Evolutionary conservation across 2,113 vertebrate genomes (phyloP), one percentile per base, ranked within the genome.

Genomic region (Asarcornis scutulata): DNA sequence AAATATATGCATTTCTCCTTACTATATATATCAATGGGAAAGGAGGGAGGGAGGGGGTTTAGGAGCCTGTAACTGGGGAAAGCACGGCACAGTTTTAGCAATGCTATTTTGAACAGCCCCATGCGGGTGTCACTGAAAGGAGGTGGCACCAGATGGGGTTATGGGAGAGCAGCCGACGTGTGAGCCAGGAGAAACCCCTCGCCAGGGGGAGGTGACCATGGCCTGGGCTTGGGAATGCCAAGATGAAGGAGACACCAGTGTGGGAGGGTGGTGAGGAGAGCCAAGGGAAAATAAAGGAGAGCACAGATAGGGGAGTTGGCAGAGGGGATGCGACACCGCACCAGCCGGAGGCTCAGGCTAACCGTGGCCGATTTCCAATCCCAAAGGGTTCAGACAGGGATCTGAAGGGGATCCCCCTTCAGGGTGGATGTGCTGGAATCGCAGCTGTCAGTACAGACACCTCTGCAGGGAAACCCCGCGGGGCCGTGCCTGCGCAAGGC

Each of bases 401-500:
- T 2, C 25, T 44, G 26, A 3, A 42, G 17, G 0, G 59, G 66
- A 12, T 21, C 46, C 46, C 46, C 46, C 20, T 48, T 48, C 46
- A 21, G 46, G 20, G 46, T 48, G 46, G 46, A 48, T 48, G 46
- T 48, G 20, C 11, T 36, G 18, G 26, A 11, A 7, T 17, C 50
- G 21, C 17, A 32, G 42, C 29, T 31, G 0, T 13, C 17, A 5
- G 11, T 21, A 42, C 46, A 42, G 46, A 36, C 50, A 31, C 7
- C 42, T 32, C 52, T 60, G 25, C 63, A 22, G 44, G 69, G 46
- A 32, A 48, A 38, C 56, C 44, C 58, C 23, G n/a, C 1, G 1
- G 31, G 1, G 2, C 55, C 6, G 7, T 9, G 22, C 38, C 2
- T 1, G 44, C 0, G 2, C 53, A 38, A 6, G 0, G 7, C 29